A percentile compares a stretch with the other conserved stretches of the same genome.
Conservation (phyloP, 2,888 invertebrate species). For the Zygaena filipendulae region DNA sequence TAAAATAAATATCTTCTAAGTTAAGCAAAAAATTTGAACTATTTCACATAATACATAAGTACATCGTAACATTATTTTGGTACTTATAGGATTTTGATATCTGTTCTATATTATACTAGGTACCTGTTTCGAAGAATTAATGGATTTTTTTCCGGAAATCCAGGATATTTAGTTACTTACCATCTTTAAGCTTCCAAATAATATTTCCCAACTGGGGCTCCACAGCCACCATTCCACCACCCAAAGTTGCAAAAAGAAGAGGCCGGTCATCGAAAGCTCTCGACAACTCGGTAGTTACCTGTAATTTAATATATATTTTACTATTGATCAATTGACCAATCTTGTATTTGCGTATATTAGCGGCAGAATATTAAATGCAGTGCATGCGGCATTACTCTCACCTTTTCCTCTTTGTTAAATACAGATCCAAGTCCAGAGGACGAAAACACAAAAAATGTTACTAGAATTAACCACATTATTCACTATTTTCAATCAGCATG, state of each 20-base stretch:
- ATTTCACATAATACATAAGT: too few relatives aligned
- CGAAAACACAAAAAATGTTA: slow-evolving; percentile 38
- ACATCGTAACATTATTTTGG: too few relatives aligned
- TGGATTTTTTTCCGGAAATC: too few relatives aligned
- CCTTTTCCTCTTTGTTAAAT: slow-evolving; percentile 45
- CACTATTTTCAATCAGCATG: too few relatives aligned
- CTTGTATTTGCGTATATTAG: slow-evolving; percentile 14
- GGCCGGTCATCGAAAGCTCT: slow-evolving; percentile 76
- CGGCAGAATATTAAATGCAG: too few relatives aligned
- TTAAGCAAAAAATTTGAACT: too few relatives aligned
- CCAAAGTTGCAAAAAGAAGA: slow-evolving; percentile 91
- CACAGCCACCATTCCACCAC: slow-evolving; percentile 92
- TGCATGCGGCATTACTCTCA: slow-evolving; percentile 24
- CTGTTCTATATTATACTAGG: too few relatives aligned
- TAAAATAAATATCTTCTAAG: too few relatives aligned
- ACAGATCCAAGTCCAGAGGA: slow-evolving; percentile 35
- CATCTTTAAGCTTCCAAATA: slow-evolving; percentile 93
- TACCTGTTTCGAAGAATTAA: too few relatives aligned
- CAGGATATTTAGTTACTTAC: slow-evolving; percentile 44
- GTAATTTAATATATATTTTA: slow-evolving; percentile 25
- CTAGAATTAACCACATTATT: slow-evolving; percentile 37
- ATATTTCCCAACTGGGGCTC: slow-evolving; percentile 86
- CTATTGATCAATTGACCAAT: too few relatives aligned
- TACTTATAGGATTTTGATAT: too few relatives aligned
- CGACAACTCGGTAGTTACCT: slow-evolving; percentile 74